phyloP scores from a whole-genome alignment of 2,797 vertebrate species.

The Neomorphus geoffroyi region DNA sequence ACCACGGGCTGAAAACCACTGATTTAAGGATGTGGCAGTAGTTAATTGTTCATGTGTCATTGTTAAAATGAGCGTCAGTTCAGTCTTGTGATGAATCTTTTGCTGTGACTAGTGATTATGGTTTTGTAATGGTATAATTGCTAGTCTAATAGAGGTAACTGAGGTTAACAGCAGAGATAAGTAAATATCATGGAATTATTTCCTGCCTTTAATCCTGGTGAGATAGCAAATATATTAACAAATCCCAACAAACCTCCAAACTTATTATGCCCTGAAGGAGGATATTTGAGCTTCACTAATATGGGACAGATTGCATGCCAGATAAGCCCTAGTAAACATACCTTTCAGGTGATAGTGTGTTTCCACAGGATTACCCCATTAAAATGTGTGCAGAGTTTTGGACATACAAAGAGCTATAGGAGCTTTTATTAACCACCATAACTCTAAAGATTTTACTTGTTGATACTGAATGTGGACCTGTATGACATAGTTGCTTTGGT shows the following conservation, averaged over 20 bases:
- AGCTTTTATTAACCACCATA: conserved; percentile 15
- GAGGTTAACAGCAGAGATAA: conserved; percentile 46
- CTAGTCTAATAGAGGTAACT: conserved; percentile 33
- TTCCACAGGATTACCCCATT: conserved; percentile 11
- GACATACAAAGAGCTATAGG: not conserved
- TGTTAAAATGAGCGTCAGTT: conserved; percentile 40
- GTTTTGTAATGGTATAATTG: conserved; percentile 48
- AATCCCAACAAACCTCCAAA: conserved; percentile 10
- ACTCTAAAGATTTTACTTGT: conserved; percentile 32
- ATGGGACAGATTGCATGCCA: not conserved
- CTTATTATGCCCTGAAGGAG: conserved; percentile 25
- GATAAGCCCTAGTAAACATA: conserved; percentile 9
- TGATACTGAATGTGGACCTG: not conserved
- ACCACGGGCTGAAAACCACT: not conserved
- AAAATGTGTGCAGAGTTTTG: not conserved
- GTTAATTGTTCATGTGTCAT: conserved; percentile 27
- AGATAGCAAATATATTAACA: conserved; percentile 26
- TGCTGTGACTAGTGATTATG: conserved; percentile 14
- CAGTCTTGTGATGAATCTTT: not conserved
- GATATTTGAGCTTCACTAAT: conserved; percentile 5
- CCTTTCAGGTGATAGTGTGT: conserved; percentile 25
- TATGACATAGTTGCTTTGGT: not conserved
- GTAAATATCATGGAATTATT: conserved; percentile 43
- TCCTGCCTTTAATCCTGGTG: conserved; percentile 31
- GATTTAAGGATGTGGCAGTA: conserved; percentile 6